A percentile compares a stretch with the other conserved stretches of the same genome.
These are phyloP conservation scores for Drosophila pruinosa DNA, from an alignment of 1,140 invertebrate genomes.

Conservation along the genomic window DNA sequence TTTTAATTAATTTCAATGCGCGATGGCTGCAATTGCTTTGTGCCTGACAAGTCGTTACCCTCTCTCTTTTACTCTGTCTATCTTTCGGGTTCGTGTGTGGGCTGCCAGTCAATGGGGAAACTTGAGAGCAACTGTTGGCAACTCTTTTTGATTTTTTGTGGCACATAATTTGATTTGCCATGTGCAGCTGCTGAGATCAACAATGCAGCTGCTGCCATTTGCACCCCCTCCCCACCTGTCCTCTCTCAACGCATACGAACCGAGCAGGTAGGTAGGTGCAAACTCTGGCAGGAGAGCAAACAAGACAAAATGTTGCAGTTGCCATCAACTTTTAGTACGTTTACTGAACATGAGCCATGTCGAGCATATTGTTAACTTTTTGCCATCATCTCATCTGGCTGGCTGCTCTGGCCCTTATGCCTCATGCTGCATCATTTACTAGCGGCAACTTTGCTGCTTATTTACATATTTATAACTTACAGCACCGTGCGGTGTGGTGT, in stretches of 20 bases:
- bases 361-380: conserved; percentile 68
- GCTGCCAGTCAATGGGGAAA: conserved; percentile 17
- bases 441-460: conserved; percentile 74
- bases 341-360: conserved; percentile 57
- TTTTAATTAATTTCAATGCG: conserved; percentile 72
- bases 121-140: conserved; percentile 46
- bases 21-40: conserved; percentile 57
- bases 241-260: too few species aligned
- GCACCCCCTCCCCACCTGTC: background rate
- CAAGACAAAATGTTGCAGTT: conserved; percentile 31
- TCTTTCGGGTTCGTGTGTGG: conserved; percentile 1
- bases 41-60: background rate
- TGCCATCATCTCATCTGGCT: conserved; percentile 32
- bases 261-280: too few species aligned
- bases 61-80: background rate
- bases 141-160: conserved; percentile 33
- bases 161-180: conserved; percentile 50
- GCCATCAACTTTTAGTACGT: conserved; percentile 56
- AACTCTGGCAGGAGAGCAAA: conserved; percentile 3
- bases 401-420: background rate
- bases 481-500: conserved; percentile 3
- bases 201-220: conserved; percentile 9
- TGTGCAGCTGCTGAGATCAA: conserved; percentile 32
- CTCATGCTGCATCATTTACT: conserved; percentile 36
- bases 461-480: conserved; percentile 76